phyloP scores from a whole-genome alignment of 1,140 invertebrate species.

The Hylaeus volcanicus region DNA sequence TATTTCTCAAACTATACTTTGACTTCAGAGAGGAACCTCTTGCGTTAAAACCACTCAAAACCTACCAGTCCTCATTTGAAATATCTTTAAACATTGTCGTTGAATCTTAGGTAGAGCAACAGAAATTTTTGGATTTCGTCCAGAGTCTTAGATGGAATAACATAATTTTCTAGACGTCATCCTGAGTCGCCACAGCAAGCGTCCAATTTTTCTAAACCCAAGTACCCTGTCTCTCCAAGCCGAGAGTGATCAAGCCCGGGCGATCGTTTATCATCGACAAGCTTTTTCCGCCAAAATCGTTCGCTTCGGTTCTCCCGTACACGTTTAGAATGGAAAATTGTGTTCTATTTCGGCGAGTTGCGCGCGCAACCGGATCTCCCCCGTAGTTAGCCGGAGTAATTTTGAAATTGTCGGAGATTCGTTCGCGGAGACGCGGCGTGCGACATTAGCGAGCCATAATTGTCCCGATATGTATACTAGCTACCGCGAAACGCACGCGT shows the following conservation, averaged over 20 bases:
- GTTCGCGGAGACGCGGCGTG: not conserved
- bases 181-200: too few species aligned
- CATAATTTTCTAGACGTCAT: too few species aligned
- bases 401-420: not conserved
- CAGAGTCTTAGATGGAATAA: too few species aligned
- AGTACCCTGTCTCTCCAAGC: too few species aligned
- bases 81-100: not conserved
- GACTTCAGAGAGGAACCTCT: too few species aligned
- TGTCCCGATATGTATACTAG: constrained; percentile 23
- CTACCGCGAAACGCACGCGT: not conserved
- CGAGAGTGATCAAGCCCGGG: too few species aligned
- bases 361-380: not conserved
- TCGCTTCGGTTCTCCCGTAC: not conserved
- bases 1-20: too few species aligned
- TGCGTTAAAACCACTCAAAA: too few species aligned
- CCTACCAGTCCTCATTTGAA: too few species aligned
- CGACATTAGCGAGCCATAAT: constrained; percentile 13
- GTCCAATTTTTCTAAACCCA: too few species aligned
- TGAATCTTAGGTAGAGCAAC: not conserved
- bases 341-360: not conserved
- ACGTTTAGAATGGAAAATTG: not conserved
- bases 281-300: not conserved
- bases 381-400: not conserved
- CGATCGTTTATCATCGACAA: too few species aligned
- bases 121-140: too few species aligned